These are phyloP conservation scores for Caenorhabditis wallacei DNA, from an alignment of 2,888 invertebrate species.

Conservation along the genomic window DNA sequence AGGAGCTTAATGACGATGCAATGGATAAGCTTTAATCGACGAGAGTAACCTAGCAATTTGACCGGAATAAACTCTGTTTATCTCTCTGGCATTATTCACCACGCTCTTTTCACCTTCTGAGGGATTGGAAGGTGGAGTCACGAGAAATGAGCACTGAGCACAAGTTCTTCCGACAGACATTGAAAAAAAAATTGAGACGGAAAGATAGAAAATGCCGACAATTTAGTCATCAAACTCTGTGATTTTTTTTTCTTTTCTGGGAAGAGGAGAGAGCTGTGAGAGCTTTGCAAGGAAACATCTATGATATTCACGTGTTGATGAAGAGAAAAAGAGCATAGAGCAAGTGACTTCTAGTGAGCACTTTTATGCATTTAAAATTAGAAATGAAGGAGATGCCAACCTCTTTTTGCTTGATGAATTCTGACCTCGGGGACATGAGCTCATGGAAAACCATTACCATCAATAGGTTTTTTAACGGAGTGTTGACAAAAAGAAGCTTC, in stretches of 20 bases:
- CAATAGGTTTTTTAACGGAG: conserved; percentile 9
- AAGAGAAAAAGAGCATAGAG: conserved; percentile 33
- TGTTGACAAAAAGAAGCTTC: not conserved
- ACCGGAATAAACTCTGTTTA: not conserved
- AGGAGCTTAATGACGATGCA: conserved; percentile 12
- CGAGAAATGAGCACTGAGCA: conserved; percentile 14
- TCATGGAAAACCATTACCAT: conserved; percentile 23
- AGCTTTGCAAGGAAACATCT: conserved; percentile 25
- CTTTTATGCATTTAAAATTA: conserved; percentile 53
- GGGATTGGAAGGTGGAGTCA: not conserved
- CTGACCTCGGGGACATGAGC: conserved; percentile 43
- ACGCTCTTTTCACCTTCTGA: conserved; percentile 21
- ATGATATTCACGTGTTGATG: conserved; percentile 27
- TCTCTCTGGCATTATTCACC: conserved; percentile 15
- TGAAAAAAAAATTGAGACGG: not conserved
- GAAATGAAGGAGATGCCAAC: conserved; percentile 3
- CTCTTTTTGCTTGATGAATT: conserved; percentile 44
- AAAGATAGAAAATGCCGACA: conserved; percentile 8
- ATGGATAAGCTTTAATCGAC: not conserved
- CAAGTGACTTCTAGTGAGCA: conserved; percentile 31
- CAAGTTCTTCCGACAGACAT: conserved; percentile 10
- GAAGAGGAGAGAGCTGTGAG: not conserved
- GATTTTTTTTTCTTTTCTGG: conserved; percentile 4
- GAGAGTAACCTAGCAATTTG: conserved; percentile 18
- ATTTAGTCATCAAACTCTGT: conserved; percentile 20